Evolutionary conservation across 2,113 vertebrate genomes (phyloP), one percentile per base, ranked within the genome.

Genomic region (Tragelaphus buxtoni): DNA sequence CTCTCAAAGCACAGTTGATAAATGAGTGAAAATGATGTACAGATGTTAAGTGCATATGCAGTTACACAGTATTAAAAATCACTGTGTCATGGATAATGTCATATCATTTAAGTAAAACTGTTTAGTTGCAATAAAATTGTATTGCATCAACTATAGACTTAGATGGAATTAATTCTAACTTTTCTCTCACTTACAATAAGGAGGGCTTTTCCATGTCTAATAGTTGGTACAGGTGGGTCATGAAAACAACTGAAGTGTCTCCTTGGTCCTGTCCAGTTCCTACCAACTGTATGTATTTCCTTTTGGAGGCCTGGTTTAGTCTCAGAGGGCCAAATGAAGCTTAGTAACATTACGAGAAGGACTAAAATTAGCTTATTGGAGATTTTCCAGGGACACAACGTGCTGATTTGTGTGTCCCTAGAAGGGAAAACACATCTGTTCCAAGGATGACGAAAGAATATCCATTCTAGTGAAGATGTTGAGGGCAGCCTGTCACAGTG

Each of bases 401-500:
- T 95, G 88, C 83, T 72, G 55, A 84, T 93, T 60, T 56, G 18
- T 79, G 17, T 84, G 76, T 94, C 92, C 96, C 88, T 94, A n/a
- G 93, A 92, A 96, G 90, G 96, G 47, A 95, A 86, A 95, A 92
- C 55, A 90, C 91, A 89, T 96, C 84, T 97, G 90, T 96, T 97
- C 92, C 96, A 90, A 97, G 90, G 96, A 97, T 92, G 96, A 98
- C 84, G 83, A 84, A 95, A 88, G 55, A 91, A 26, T 76, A 89
- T 72, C 49, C 53, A 5, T 88, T 83, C 30, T 80, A 51, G 87
- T 56, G 56, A 88, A 72, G 85, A 96, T 49, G 42, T 18, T 83
- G 90, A 90, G 72, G 42, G 47, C 69, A 56, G 82, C 47, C 83
- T 80, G 20, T 86, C 61, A 69, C 35, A 30, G 47, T 24, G 47